phyloP scores from a whole-genome alignment of 2,797 vertebrate genomes.

The Enteromius anoplus region DNA sequence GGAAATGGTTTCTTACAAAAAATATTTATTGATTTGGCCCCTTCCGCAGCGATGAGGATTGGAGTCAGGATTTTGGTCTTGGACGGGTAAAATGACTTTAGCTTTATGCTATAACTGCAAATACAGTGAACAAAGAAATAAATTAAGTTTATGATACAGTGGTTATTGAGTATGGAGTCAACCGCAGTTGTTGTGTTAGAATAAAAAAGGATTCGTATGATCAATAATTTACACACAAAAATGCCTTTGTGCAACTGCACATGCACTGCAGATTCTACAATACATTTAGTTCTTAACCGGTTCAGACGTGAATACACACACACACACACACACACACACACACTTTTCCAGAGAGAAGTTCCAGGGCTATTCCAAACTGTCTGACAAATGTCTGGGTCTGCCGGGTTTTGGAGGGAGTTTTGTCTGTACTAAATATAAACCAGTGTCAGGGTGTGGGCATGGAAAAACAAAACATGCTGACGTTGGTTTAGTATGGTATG shows the following conservation, averaged over 20 bases:
- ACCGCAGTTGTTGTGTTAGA: background rate
- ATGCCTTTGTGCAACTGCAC: constrained; percentile 37
- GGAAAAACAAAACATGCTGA: constrained; percentile 80
- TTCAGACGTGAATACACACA: constrained; percentile 33
- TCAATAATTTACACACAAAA: constrained; percentile 15
- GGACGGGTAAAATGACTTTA: background rate
- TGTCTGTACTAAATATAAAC: constrained; percentile 74
- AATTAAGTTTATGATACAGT: background rate
- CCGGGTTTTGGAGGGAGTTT: constrained; percentile 61
- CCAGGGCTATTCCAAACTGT: constrained; percentile 62
- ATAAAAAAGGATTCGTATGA: background rate
- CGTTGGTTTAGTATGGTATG: constrained; percentile 70
- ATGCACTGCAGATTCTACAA: constrained; percentile 8
- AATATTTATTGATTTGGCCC: constrained; percentile 35
- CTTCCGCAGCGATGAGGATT: constrained; percentile 28
- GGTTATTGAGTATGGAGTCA: background rate
- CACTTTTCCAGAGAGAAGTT: constrained; percentile 53
- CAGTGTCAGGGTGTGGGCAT: constrained; percentile 79
- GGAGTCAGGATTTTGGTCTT: background rate
- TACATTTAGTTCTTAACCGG: constrained; percentile 22
- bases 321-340: constrained; percentile 22
- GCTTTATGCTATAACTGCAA: background rate
- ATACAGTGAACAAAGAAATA: background rate
- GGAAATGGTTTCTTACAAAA: constrained; percentile 42
- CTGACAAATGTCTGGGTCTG: constrained; percentile 76